phyloP scores from a whole-genome alignment of 2,797 vertebrate species.

The Urocyon cinereoargenteus region DNA sequence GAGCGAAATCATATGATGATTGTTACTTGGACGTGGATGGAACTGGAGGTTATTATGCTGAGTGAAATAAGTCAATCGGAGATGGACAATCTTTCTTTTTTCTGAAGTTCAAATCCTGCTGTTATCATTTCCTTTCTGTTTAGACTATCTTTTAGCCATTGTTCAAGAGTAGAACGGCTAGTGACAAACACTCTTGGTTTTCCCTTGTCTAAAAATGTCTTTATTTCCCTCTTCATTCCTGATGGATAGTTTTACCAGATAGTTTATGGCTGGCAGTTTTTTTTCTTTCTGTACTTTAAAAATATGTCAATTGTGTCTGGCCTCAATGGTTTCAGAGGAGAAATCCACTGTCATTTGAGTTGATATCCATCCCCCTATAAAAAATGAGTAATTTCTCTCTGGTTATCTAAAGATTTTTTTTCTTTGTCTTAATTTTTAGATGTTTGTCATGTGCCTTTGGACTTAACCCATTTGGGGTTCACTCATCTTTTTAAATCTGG shows the following conservation, averaged over 20 bases:
- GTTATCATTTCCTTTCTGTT: background rate
- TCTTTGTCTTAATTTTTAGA: background rate
- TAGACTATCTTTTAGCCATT: background rate
- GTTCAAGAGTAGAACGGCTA: background rate
- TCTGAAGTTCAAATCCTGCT: background rate
- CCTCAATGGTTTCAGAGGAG: background rate
- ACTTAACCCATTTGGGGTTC: background rate
- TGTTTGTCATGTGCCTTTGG: background rate
- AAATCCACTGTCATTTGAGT: background rate
- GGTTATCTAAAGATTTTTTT: background rate
- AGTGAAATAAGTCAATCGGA: too few species aligned
- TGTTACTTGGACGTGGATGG: too few species aligned
- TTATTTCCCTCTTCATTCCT: slow-evolving; percentile 21
- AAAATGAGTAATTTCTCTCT: background rate
- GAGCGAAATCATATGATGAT: too few species aligned
- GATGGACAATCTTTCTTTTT: background rate
- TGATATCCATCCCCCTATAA: background rate
- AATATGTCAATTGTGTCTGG: background rate
- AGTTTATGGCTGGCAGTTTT: background rate
- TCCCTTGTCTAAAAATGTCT: background rate
- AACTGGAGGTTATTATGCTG: too few species aligned
- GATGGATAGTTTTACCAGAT: background rate
- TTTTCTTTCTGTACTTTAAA: background rate
- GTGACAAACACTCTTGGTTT: background rate
- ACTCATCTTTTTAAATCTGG: slow-evolving; percentile 15